Base-by-base conservation (phyloP, 2,888 invertebrate genomes). In the Cephus rjabovi region DNA sequence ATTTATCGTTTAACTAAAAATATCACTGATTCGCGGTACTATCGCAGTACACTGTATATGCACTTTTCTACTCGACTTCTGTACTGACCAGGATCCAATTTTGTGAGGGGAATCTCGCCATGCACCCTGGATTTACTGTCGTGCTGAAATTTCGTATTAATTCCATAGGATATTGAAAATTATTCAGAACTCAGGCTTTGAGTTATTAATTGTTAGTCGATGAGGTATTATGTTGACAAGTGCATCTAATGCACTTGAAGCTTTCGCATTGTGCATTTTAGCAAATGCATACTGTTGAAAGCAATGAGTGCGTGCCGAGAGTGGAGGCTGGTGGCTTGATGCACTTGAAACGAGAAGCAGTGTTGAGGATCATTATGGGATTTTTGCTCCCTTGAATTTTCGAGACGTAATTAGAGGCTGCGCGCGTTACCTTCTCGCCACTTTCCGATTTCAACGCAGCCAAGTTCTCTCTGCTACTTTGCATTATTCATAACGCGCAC, bases 351-450 rank as follows among this genome's bases (percentile, higher is more conserved):
- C 76, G 80, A 79, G 79, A 78, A 69, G 77, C 82, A 73, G 77
- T 79, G 80, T 82, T 77, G 75, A 82, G 81, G 82, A 80, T 80
- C 81, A 80, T 83, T 80, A 79, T 79, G 79, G 79, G 80, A 82
- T 83, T 83, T 83, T 82, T 81, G 81, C 81, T 82, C 78, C 79
- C 82, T 81, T 77, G 82, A 84, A 76, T 80, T 79, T 35, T 79
- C 75, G 82, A 84, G 83, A 81, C 81, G 81, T 80, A 84, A 84
- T 84, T 82, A 83, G 80, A 74, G 79, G 68, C 80, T 34, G 76
- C 35, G 34, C 78, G 78, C 23, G 56, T 56, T 56, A 56, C 75
- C 75, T 75, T n/a, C 78, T 70, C 75, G 40, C 75, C 75, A 73
- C 77, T 74, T 74, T 69, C 37, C 69, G 77, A 75, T 73, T 78